These are phyloP conservation scores for Pluvianellus socialis DNA, from an alignment of 2,113 vertebrate genomes.

Conservation along the genomic window DNA sequence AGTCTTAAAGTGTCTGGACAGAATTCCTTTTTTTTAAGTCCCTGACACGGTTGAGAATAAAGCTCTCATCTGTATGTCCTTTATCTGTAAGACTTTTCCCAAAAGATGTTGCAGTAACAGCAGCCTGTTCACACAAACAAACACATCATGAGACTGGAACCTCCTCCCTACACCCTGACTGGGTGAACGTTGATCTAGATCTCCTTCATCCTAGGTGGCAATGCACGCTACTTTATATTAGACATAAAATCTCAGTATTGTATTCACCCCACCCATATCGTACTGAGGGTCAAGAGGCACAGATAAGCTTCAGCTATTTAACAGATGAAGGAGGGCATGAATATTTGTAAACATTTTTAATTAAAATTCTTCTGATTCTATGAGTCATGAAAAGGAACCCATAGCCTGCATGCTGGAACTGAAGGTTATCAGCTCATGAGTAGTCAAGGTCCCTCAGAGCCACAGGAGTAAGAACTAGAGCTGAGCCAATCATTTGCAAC, in stretches of 20 bases:
- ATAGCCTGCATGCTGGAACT: background rate
- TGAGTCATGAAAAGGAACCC: background rate
- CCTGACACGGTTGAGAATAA: background rate
- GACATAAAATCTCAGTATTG: background rate
- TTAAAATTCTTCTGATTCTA: background rate
- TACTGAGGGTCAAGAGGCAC: background rate
- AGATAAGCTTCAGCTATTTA: background rate
- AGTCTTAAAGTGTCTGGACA: background rate
- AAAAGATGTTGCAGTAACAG: background rate
- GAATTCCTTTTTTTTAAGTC: background rate
- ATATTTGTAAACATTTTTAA: background rate
- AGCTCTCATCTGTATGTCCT: background rate
- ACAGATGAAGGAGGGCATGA: background rate
- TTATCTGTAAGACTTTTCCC: background rate
- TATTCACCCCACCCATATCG: background rate
- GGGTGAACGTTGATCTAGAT: background rate
- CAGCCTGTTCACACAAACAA: background rate
- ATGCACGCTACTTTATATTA: background rate
- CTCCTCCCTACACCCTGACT: background rate
- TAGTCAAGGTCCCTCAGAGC: background rate
- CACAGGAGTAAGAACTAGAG: background rate
- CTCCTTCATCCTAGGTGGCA: background rate
- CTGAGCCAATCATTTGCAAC: background rate
- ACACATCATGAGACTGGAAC: background rate
- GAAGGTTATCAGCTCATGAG: background rate